Percentiles rank a stretch among this genome's conserved stretches.
These are phyloP conservation scores for Diogma glabrata DNA, from an alignment of 2,888 invertebrate genomes.

Conservation along the genomic window DNA sequence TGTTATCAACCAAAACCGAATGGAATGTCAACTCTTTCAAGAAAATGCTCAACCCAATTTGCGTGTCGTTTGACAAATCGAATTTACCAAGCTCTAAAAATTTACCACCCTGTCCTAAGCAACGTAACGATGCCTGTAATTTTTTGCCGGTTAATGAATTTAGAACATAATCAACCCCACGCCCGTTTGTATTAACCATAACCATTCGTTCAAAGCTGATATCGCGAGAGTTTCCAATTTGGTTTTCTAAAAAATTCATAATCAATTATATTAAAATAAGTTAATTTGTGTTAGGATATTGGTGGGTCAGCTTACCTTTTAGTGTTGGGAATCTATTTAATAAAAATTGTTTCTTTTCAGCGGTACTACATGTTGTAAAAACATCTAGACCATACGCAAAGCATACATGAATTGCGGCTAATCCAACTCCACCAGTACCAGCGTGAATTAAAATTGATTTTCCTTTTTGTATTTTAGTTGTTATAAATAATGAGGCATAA, in stretches of 20 bases:
- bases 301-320: slow-evolving; percentile 42
- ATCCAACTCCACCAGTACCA: slow-evolving; percentile 61
- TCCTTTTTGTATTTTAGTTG: slow-evolving; percentile 29
- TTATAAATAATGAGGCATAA: slow-evolving; percentile 40
- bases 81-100: slow-evolving; percentile 83
- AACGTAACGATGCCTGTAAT: slow-evolving; percentile 55
- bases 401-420: slow-evolving; percentile 65
- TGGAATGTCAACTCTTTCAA: slow-evolving; percentile 63
- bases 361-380: slow-evolving; percentile 58
- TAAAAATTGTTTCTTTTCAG: slow-evolving; percentile 51
- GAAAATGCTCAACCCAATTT: slow-evolving; percentile 51
- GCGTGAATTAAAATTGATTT: slow-evolving; percentile 43
- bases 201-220: slow-evolving; percentile 80
- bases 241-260: too few relatives aligned
- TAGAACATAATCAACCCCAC: slow-evolving; percentile 80
- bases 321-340: slow-evolving; percentile 41
- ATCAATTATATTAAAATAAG: slow-evolving; percentile 6
- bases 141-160: slow-evolving; percentile 92
- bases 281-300: background rate
- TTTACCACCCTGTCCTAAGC: slow-evolving; percentile 47
- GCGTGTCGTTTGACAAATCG: slow-evolving; percentile 57
- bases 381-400: slow-evolving; percentile 51
- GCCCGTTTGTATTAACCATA: slow-evolving; percentile 63
- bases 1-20: slow-evolving; percentile 62
- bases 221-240: slow-evolving; percentile 82